Evolutionary conservation across 2,888 invertebrate species (phyloP).

Genomic region (Erpobdella octoculata): DNA sequence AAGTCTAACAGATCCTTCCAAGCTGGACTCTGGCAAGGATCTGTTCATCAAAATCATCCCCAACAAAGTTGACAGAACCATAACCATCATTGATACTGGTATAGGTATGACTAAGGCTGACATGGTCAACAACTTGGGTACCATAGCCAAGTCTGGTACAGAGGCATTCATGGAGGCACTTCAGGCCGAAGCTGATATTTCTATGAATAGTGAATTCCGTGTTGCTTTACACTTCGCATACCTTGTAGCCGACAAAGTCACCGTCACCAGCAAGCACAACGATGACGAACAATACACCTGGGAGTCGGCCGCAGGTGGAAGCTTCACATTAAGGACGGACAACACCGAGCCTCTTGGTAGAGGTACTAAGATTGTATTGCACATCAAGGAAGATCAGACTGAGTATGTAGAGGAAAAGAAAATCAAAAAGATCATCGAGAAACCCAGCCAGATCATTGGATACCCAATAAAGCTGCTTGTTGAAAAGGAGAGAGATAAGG

Average conservation of each 20-base stretch:
- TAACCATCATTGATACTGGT: slow-evolving; percentile 82
- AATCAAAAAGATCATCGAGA: slow-evolving; percentile 94
- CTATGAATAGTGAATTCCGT: slow-evolving; percentile 99
- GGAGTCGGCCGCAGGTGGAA: slow-evolving; percentile 97
- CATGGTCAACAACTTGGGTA: slow-evolving; percentile 72
- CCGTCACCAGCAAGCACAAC: slow-evolving; percentile 87
- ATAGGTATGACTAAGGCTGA: slow-evolving; percentile 99
- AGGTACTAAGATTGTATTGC: slow-evolving; percentile 86
- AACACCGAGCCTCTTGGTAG: slow-evolving; percentile 57
- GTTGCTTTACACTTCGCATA: slow-evolving; percentile 99
- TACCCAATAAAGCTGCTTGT: slow-evolving; percentile 69
- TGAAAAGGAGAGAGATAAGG: slow-evolving; percentile 40
- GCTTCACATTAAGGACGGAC: slow-evolving; percentile 80
- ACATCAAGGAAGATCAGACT: slow-evolving; percentile 88
- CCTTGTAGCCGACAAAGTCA: slow-evolving; percentile 80
- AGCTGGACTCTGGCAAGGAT: slow-evolving; percentile 86
- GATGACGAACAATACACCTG: slow-evolving; percentile 96
- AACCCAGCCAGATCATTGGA: slow-evolving; percentile 96
- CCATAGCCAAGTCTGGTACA: slow-evolving; percentile 99
- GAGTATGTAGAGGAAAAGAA: slow-evolving; percentile 90
- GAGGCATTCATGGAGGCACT: slow-evolving; percentile 99
- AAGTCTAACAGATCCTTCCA: slow-evolving; percentile 87
- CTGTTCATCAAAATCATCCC: slow-evolving; percentile 82
- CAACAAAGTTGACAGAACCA: slow-evolving; percentile 85
- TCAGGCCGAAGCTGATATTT: slow-evolving; percentile 90